A percentile compares a stretch with the other conserved stretches of the same genome.
Evolutionary conservation across 2,888 invertebrate species (phyloP).

Genomic region (Esperia sulphurella): DNA sequence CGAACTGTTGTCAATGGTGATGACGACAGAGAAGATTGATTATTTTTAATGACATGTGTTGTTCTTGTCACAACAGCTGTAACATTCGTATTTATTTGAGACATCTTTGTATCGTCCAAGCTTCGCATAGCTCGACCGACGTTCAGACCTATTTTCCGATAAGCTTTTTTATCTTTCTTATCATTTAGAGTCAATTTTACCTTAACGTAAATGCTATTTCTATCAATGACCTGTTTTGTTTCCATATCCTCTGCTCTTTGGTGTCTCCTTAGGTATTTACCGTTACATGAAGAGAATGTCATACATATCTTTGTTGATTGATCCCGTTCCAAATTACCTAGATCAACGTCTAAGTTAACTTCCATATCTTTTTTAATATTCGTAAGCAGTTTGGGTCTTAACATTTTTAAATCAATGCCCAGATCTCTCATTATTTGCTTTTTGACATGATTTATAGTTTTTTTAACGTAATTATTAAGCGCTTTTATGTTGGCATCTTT

Average conservation of each 20-base stretch:
- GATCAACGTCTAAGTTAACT: conserved; percentile 41
- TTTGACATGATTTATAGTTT: conserved; percentile 22
- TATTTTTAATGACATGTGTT: not conserved
- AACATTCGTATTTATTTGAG: not conserved
- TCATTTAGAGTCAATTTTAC: conserved; percentile 36
- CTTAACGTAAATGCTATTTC: conserved; percentile 37
- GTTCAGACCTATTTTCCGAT: not conserved
- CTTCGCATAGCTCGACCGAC: not conserved
- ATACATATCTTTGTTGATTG: conserved; percentile 34
- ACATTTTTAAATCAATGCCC: conserved; percentile 18
- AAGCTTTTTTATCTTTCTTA: conserved; percentile 14
- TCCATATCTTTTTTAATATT: conserved; percentile 37
- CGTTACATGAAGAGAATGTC: conserved; percentile 45
- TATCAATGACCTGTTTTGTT: conserved; percentile 2
- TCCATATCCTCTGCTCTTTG: not conserved
- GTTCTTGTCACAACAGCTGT: not conserved
- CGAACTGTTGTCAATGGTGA: too few relatives aligned
- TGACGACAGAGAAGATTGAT: too few relatives aligned
- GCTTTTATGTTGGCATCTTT: conserved; percentile 29
- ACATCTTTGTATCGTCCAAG: not conserved
- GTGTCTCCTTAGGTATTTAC: conserved; percentile 19
- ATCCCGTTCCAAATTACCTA: conserved; percentile 36
- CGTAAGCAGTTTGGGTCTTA: conserved; percentile 21
- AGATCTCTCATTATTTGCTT: conserved; percentile 21
- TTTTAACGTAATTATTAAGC: conserved; percentile 31